Evolutionary conservation across 2,888 invertebrate species (phyloP), one percentile per base, ranked within the genome.

Genomic region (Aplocera efformata): DNA sequence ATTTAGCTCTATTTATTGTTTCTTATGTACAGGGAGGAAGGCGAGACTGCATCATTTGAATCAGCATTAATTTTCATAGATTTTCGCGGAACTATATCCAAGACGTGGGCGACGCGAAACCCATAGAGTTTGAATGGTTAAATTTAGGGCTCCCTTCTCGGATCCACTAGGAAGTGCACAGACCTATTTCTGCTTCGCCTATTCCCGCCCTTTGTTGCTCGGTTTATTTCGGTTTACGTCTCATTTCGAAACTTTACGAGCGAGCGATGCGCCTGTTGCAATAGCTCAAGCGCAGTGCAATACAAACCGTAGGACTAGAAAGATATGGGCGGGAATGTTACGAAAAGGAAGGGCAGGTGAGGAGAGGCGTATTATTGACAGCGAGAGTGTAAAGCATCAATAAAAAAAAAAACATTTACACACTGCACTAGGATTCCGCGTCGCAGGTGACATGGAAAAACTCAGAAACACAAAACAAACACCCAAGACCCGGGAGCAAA

Each of bases 231-330:
- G 79, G 80, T 82, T 79, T 79, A 78, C 74, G 76, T 77, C 75
- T 69, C 61, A 79, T 85, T 86, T 83, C 85, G 84, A 82, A 83
- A 83, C 67, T 83, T 82, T 81, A 81, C 81, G 81, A 77, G 63
- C 66, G 61, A 66, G 64, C 63, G 76, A 77, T 77, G 82, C 79
- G 79, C 69, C 58, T 63, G 69, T 71, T 79, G 80, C 79, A 80
- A 82, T 69, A 64, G 43, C 25, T 11, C 9, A 22, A 27, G 63
- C 38, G 31, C 36, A 38, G 48, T 42, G 32, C 10, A 21, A 7
- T 17, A 6, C 6, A 3, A 22, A 7, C 40, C 40, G 40, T 30
- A 36, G 9, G 7, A 5, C 9, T 17, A 3, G 13, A 5, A 17
- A 2, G 13, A 3, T 17, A n/a, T n/a, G n/a, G n/a, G n/a, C n/a